Evolutionary conservation across 2,888 invertebrate genomes (phyloP).

Genomic region (Drosophila neotestacea): DNA sequence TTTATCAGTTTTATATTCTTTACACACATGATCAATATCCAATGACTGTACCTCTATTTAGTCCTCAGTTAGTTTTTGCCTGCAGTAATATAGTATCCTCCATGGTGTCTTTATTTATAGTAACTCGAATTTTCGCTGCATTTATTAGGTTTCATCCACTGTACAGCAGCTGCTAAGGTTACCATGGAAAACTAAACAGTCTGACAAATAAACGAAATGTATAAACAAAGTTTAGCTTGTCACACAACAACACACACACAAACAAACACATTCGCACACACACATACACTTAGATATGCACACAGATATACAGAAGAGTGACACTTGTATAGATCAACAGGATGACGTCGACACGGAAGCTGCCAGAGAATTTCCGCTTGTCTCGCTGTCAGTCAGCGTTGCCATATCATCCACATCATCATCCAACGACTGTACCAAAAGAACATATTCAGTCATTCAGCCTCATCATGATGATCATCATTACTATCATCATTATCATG

Average conservation of each 20-base stretch:
- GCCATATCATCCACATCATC: constrained; percentile 41
- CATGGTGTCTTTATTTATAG: too few relatives aligned
- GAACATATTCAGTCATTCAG: constrained; percentile 25
- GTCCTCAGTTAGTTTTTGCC: too few relatives aligned
- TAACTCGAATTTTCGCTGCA: not conserved
- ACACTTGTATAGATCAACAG: constrained; percentile 59
- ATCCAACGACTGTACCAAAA: not conserved
- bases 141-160: not conserved
- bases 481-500: constrained; percentile 16
- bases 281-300: not conserved
- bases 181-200: constrained; percentile 23
- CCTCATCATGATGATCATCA: constrained; percentile 14
- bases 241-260: constrained; percentile 7
- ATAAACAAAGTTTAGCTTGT: constrained; percentile 43
- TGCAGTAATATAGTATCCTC: too few relatives aligned
- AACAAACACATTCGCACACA: constrained; percentile 2
- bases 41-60: too few relatives aligned
- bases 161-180: not conserved
- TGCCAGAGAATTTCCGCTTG: constrained; percentile 69
- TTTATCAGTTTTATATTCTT: not conserved
- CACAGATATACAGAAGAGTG: constrained; percentile 40
- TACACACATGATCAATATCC: too few relatives aligned
- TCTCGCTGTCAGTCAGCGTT: constrained; percentile 44
- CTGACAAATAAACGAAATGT: constrained; percentile 54
- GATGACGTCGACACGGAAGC: constrained; percentile 70